phyloP scores from a whole-genome alignment of 2,888 invertebrate species.

The Agonopterix alstromeriana region DNA sequence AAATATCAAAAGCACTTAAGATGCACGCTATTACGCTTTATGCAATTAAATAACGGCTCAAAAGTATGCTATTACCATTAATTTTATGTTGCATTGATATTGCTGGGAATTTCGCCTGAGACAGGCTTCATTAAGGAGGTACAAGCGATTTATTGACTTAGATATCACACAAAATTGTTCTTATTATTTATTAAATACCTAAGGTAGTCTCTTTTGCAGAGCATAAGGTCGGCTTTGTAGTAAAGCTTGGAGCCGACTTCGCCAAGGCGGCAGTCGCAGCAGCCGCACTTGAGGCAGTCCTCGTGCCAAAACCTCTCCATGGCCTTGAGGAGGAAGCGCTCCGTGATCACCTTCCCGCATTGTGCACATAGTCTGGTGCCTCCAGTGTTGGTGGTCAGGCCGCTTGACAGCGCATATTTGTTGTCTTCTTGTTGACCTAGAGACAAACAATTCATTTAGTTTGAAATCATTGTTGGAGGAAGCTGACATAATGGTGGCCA shows the following conservation, averaged over 20 bases:
- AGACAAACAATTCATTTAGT: not conserved
- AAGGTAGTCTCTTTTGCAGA: slow-evolving; percentile 94
- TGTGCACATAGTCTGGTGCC: slow-evolving; percentile 85
- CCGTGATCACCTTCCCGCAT: slow-evolving; percentile 90
- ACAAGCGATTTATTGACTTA: not conserved
- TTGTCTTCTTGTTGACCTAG: slow-evolving; percentile 68
- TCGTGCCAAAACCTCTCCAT: slow-evolving; percentile 96
- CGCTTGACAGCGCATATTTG: slow-evolving; percentile 55
- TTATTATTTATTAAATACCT: slow-evolving; percentile 73
- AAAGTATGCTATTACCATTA: slow-evolving; percentile 8
- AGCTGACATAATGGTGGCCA: too few species aligned
- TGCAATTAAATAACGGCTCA: slow-evolving; percentile 7
- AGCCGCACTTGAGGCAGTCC: slow-evolving; percentile 94
- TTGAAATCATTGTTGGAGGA: too few species aligned
- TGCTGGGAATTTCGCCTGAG: not conserved
- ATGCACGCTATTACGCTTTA: slow-evolving; percentile 31
- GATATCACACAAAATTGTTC: not conserved
- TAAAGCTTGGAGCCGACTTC: slow-evolving; percentile 94
- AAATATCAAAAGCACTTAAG: slow-evolving; percentile 37
- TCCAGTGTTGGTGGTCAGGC: slow-evolving; percentile 44
- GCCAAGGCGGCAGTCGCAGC: slow-evolving; percentile 94
- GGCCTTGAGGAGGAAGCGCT: slow-evolving; percentile 88
- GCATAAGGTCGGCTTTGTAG: slow-evolving; percentile 92
- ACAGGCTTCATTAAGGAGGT: slow-evolving; percentile 1
- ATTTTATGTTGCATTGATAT: slow-evolving; percentile 1